These are phyloP conservation scores for Athalia rosae DNA, from an alignment of 2,888 invertebrate genomes.

Conservation along the genomic window DNA sequence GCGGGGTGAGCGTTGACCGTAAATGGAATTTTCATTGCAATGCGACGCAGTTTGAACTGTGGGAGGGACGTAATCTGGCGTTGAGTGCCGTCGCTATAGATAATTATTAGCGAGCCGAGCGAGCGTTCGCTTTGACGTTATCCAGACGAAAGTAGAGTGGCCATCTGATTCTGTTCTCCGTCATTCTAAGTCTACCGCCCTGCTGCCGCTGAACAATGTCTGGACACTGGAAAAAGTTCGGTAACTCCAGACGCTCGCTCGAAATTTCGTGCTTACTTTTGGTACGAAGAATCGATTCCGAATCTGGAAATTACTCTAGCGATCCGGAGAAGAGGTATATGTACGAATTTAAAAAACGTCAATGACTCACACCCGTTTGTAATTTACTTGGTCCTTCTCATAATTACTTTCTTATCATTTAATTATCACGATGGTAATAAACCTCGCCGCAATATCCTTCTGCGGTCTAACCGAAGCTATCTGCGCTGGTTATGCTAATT, in stretches of 20 bases:
- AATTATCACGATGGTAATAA: too few species aligned
- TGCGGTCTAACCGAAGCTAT: too few species aligned
- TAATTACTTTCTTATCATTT: too few species aligned
- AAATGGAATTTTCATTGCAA: constrained; percentile 36
- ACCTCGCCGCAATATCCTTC: too few species aligned
- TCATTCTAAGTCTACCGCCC: background rate
- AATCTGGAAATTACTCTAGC: too few species aligned
- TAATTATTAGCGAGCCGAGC: constrained; percentile 28
- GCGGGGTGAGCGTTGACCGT: constrained; percentile 31
- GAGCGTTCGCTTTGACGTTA: constrained; percentile 5
- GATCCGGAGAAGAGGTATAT: too few species aligned
- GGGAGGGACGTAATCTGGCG: constrained; percentile 26
- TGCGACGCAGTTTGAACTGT: background rate
- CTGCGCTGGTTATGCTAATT: too few species aligned
- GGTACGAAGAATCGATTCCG: background rate
- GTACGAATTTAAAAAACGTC: too few species aligned
- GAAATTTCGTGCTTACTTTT: background rate
- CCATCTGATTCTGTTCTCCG: constrained; percentile 23
- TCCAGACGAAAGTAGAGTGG: constrained; percentile 33
- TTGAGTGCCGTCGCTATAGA: constrained; percentile 13
- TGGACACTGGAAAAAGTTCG: background rate
- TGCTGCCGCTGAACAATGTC: background rate
- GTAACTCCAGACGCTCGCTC: background rate
- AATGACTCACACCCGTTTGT: too few species aligned
- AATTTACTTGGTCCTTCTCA: too few species aligned